Evolutionary conservation across 2,113 vertebrate genomes (phyloP).

Genomic region (Thoracochromis brauschi): DNA sequence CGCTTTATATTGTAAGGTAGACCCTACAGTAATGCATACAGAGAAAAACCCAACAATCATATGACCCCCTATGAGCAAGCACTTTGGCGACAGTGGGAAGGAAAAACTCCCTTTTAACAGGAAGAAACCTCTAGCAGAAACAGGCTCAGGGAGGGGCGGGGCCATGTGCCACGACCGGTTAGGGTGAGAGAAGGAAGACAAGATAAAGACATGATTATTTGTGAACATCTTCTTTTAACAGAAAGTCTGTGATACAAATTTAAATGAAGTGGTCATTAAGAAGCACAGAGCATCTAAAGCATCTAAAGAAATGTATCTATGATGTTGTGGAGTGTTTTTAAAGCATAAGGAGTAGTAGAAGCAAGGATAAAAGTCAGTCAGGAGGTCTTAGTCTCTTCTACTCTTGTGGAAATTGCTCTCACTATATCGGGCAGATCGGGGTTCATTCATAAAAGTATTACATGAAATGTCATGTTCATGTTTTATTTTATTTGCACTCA

Average conservation of each 20-base stretch:
- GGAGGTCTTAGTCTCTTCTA: background rate
- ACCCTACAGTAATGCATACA: background rate
- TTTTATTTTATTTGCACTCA: slow-evolving; percentile 25
- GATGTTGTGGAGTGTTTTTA: background rate
- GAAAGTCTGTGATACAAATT: background rate
- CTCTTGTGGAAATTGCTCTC: background rate
- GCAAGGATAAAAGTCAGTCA: background rate
- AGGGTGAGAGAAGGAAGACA: background rate
- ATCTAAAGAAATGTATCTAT: background rate
- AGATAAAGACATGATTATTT: background rate
- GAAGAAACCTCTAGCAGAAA: background rate
- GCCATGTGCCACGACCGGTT: background rate
- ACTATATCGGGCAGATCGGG: background rate
- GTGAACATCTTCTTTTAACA: background rate
- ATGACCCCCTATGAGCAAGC: background rate
- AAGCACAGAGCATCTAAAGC: background rate
- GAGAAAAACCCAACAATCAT: background rate
- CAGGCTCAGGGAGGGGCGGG: background rate
- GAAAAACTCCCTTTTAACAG: background rate
- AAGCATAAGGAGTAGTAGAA: background rate
- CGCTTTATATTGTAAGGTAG: background rate
- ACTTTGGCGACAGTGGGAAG: background rate
- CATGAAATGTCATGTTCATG: background rate
- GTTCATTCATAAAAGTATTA: background rate
- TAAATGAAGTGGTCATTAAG: background rate